Base-by-base conservation (phyloP, 2,113 vertebrate genomes). In the Silurus glanis region DNA sequence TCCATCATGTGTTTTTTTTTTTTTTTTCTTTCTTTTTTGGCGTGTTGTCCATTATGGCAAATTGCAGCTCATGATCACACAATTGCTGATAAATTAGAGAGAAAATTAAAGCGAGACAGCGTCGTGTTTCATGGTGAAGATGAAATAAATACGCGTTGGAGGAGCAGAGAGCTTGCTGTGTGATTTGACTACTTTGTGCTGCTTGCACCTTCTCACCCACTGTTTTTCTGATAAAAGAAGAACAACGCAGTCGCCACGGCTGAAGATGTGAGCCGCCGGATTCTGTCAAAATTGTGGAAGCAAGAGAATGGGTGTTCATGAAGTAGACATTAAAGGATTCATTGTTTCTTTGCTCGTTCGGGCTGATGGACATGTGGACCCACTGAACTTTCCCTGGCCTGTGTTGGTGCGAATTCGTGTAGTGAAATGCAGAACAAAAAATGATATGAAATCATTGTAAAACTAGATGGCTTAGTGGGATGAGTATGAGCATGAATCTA, bases 231-330 rank as follows among this genome's bases (percentile, higher is more conserved):
- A 89, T 89, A 85, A 88, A 89, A 88, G 85, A 84, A 75, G 85
- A 84, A 83, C 84, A 69, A 82, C 90, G 88, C 88, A 88, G 87
- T 87, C 88, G 89, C 88, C 83, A 76, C 83, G 51, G 80, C 84
- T 89, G 90, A 86, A 89, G 87, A 90, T 88, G 87, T 87, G 89
- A 90, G 82, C 90, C 87, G 87, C 82, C 87, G 87, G 91, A 91
- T 88, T 85, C 91, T 91, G 89, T 88, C 90, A 90, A 91, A 90
- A 90, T 88, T 87, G 84, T 56, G 85, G 75, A 85, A 81, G 85
- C 64, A 86, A 82, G 75, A 86, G 83, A 79, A 90, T 80, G 86
- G 66, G 71, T 74, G 88, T 85, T 90, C 85, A 85, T 85, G 83
- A 88, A 87, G 56, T 74, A 80, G 83, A 69, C 85, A 75, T 82